Evolutionary conservation across 2,797 vertebrate species (phyloP).

Genomic region (Xenentodon cancila): DNA sequence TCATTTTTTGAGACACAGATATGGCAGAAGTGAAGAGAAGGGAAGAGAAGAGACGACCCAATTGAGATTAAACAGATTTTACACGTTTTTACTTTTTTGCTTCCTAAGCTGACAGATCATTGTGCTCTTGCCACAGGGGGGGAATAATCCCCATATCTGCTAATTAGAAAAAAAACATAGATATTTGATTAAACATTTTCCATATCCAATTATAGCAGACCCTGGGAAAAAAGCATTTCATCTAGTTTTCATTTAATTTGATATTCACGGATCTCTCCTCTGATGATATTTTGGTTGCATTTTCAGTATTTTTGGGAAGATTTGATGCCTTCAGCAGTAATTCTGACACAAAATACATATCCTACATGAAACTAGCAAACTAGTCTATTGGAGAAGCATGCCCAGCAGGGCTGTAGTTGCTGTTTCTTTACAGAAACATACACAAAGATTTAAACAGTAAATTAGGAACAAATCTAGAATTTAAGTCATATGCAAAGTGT

Average conservation of each 20-base stretch:
- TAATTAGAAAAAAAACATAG: constrained; percentile 18
- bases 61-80: not conserved
- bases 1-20: not conserved
- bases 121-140: not conserved
- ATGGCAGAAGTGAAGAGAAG: not conserved
- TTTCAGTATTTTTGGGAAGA: not conserved
- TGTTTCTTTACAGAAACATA: no score
- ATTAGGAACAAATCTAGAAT: not conserved
- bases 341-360: not conserved
- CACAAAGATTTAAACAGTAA: not conserved
- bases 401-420: no score
- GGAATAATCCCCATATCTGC: constrained; percentile 14
- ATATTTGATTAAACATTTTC: constrained; percentile 18
- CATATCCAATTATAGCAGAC: constrained; percentile 14
- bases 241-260: constrained; percentile 15
- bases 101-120: constrained; percentile 21
- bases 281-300: not conserved
- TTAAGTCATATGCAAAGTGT: not conserved
- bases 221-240: not conserved
- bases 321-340: not conserved
- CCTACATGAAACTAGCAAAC: no score
- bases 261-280: not conserved
- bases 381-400: not conserved
- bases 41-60: no score
- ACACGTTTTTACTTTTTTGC: not conserved